phyloP scores from a whole-genome alignment of 2,888 invertebrate species.

The Bembecia ichneumoniformis region DNA sequence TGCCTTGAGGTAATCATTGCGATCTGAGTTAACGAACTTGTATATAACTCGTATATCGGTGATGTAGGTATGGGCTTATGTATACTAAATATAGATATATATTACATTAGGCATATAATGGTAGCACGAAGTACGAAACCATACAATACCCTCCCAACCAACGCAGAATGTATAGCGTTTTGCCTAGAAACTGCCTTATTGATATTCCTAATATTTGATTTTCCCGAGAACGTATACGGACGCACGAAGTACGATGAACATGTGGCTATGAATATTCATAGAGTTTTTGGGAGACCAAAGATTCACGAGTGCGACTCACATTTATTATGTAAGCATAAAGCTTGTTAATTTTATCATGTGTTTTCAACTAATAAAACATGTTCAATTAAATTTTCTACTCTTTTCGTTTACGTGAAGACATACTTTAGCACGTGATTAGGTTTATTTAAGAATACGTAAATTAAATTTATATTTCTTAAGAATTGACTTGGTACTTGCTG shows the following conservation, averaged over 20 bases:
- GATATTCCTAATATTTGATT: slow-evolving; percentile 8
- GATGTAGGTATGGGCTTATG: slow-evolving; percentile 12
- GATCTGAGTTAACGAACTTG: slow-evolving; percentile 52
- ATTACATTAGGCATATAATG: not conserved
- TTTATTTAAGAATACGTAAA: too few species aligned
- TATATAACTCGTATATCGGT: slow-evolving; percentile 51
- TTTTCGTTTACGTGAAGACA: too few species aligned
- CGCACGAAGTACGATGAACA: not conserved
- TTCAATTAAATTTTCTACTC: not conserved
- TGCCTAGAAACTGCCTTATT: slow-evolving; percentile 11
- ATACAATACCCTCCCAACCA: slow-evolving; percentile 1
- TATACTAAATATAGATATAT: not conserved
- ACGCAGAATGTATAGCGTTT: not conserved
- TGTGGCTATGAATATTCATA: not conserved
- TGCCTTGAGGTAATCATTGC: slow-evolving; percentile 40
- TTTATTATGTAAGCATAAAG: not conserved
- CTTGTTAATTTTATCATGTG: not conserved
- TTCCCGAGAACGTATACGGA: not conserved
- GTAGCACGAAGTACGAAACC: not conserved
- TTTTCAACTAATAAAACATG: not conserved
- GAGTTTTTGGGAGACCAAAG: not conserved
- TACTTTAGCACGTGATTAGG: too few species aligned
- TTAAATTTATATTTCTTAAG: too few species aligned
- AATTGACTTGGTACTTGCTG: too few species aligned
- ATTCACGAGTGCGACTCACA: too few species aligned